These are phyloP conservation scores for Dolichoris vasculosae DNA, from an alignment of 1,140 invertebrate genomes.

Conservation along the genomic window DNA sequence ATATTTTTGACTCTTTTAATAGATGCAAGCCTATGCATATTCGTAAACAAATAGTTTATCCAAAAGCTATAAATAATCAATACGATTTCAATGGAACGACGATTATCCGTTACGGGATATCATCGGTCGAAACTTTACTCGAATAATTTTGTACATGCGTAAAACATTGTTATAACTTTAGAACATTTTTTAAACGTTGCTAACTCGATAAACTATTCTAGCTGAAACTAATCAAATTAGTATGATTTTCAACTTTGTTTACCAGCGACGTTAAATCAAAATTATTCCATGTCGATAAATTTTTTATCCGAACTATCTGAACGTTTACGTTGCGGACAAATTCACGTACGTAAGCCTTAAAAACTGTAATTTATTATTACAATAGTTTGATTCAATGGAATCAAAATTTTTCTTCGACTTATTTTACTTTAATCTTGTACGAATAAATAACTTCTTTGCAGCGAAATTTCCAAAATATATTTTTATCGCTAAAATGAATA, in stretches of 20 bases:
- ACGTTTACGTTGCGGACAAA: not conserved
- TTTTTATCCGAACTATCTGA: not conserved
- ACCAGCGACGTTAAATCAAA: not conserved
- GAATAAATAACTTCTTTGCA: no score
- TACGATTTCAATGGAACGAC: not conserved
- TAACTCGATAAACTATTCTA: not conserved
- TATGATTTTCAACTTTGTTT: not conserved
- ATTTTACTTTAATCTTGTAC: no score
- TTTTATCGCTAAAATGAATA: no score
- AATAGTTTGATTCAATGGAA: no score
- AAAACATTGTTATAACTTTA: no score
- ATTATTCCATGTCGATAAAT: not conserved
- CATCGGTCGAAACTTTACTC: no score
- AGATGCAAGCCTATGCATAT: not conserved
- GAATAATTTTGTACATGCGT: no score
- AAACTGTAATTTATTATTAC: no score
- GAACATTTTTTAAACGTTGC: no score
- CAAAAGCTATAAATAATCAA: not conserved
- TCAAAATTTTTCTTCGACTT: no score
- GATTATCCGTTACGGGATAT: not conserved
- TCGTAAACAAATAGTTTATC: not conserved
- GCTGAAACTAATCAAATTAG: not conserved
- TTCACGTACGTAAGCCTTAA: no score
- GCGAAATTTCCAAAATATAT: no score
- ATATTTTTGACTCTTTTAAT: not conserved